phyloP scores from a whole-genome alignment of 2,888 invertebrate genomes.

The Ormyrus pomaceus region DNA sequence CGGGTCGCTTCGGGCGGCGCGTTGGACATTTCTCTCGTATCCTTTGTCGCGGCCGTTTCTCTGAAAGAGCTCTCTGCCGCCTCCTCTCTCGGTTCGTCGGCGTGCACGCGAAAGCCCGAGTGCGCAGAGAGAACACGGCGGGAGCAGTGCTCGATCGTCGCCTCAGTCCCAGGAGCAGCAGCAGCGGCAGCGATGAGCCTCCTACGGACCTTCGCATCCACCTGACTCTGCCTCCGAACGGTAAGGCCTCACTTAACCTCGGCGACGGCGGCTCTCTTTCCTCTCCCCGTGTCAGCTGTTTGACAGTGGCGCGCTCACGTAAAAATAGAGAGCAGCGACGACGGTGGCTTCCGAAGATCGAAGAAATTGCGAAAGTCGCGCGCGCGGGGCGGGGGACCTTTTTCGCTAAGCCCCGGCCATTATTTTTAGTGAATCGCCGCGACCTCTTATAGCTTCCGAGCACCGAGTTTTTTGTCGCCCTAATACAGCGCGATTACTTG shows the following conservation, averaged over 20 bases:
- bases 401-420: no score
- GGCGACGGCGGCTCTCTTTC: not conserved
- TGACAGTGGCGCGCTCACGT: not conserved
- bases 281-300: slow-evolving; percentile 17
- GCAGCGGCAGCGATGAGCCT: not conserved
- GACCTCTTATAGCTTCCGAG: not conserved
- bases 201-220: not conserved
- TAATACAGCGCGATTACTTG: no score
- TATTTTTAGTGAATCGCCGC: not conserved
- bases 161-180: no score
- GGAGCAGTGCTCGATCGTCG: not conserved
- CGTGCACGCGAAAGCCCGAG: not conserved
- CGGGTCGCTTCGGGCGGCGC: slow-evolving; percentile 1
- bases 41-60: not conserved
- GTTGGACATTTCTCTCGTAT: slow-evolving; percentile 25
- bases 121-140: not conserved
- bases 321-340: not conserved
- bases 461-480: no score
- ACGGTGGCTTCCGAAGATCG: no score
- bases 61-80: not conserved
- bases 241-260: slow-evolving; percentile 17
- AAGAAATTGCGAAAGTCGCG: no score
- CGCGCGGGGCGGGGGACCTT: no score
- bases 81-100: not conserved
- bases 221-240: slow-evolving; percentile 14